phyloP scores from a whole-genome alignment of 2,113 vertebrate species.

The Sisor rabdophorus region DNA sequence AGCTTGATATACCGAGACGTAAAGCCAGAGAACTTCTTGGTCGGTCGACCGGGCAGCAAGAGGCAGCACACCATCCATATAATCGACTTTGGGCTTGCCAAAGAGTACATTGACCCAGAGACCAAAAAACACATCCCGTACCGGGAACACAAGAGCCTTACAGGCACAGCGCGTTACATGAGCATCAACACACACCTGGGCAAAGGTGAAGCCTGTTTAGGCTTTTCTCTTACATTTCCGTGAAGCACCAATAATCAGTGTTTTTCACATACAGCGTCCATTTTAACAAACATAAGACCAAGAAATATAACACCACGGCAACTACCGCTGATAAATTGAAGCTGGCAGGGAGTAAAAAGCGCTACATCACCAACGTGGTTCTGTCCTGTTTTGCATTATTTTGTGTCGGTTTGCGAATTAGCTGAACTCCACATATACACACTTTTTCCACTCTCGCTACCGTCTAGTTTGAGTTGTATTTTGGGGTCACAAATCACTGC shows the following conservation, averaged over 20 bases:
- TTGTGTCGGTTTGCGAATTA: too few relatives aligned
- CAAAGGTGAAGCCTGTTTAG: slow-evolving; percentile 73
- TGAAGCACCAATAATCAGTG: not conserved
- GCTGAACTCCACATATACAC: too few relatives aligned
- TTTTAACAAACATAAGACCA: not conserved
- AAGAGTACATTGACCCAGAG: slow-evolving; percentile 98
- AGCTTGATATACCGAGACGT: slow-evolving; percentile 97
- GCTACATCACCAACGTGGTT: too few relatives aligned
- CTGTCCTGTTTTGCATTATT: too few relatives aligned
- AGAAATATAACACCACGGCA: too few relatives aligned
- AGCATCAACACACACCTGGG: slow-evolving; percentile 98
- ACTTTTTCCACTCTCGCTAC: too few relatives aligned
- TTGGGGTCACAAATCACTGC: too few relatives aligned
- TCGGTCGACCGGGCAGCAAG: slow-evolving; percentile 91
- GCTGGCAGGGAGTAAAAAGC: too few relatives aligned
- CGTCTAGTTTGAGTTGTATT: too few relatives aligned
- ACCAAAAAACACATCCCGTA: slow-evolving; percentile 99
- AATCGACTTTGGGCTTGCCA: slow-evolving; percentile 98
- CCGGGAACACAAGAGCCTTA: slow-evolving; percentile 98
- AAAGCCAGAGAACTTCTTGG: slow-evolving; percentile 96
- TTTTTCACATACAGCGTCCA: not conserved
- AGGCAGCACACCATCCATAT: slow-evolving; percentile 97
- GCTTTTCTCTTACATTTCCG: not conserved
- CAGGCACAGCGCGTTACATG: slow-evolving; percentile 96
- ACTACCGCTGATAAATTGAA: too few relatives aligned